These are phyloP conservation scores for Gouania willdenowi DNA, from an alignment of 2,797 vertebrate genomes.

Conservation along the genomic window DNA sequence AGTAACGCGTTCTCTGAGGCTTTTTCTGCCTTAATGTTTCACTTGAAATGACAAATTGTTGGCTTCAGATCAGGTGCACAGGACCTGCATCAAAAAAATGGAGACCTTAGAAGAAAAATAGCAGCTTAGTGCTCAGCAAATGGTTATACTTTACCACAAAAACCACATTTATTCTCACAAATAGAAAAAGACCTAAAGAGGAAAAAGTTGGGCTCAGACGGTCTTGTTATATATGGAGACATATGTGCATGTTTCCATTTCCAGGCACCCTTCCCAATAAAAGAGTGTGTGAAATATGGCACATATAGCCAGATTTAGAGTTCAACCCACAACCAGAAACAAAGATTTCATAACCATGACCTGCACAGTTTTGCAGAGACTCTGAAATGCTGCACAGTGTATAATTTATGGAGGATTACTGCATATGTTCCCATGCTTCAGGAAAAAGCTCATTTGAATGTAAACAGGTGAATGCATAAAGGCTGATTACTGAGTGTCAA, in stretches of 20 bases:
- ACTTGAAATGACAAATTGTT: too few species aligned
- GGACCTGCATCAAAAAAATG: too few species aligned
- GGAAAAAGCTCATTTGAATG: constrained; percentile 19
- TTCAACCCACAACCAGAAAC: constrained; percentile 34
- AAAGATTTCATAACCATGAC: constrained; percentile 43
- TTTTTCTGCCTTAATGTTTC: too few species aligned
- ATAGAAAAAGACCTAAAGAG: constrained; percentile 6
- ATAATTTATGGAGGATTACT: constrained; percentile 25
- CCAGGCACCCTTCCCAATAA: constrained; percentile 16
- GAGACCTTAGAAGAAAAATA: too few species aligned
- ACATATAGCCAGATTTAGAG: constrained; percentile 39
- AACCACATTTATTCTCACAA: not conserved
- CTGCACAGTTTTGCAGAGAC: constrained; percentile 22
- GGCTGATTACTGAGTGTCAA: not conserved
- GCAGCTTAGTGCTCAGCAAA: too few species aligned
- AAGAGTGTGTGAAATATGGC: constrained; percentile 40
- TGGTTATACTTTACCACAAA: not conserved
- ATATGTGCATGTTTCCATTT: constrained; percentile 24
- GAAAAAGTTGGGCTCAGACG: not conserved
- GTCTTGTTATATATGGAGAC: constrained; percentile 22
- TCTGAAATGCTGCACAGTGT: constrained; percentile 18
- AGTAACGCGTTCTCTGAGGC: too few species aligned
- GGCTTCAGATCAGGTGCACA: too few species aligned
- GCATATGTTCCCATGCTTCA: constrained; percentile 22
- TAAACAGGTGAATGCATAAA: constrained; percentile 9